Conservation (phyloP, 37 sponge, comb jelly and placozoan genomes). For the Axinella damicornis region DNA sequence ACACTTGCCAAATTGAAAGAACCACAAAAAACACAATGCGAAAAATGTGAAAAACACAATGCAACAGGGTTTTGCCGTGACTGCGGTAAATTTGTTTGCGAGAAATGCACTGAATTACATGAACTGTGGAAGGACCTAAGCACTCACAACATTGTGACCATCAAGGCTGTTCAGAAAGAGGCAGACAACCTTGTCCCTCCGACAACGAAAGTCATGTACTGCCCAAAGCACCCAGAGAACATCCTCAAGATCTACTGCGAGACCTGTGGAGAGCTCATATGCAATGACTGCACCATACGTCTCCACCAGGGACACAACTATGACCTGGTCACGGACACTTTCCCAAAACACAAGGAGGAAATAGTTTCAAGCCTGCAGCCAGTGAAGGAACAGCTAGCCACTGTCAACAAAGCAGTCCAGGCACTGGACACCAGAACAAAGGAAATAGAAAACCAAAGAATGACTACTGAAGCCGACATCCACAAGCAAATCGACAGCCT, state of each 20-base stretch:
- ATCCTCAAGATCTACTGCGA: constrained; percentile 45
- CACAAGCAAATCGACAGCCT: neutral
- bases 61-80: constrained; percentile 26
- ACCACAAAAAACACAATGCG: constrained; percentile 13
- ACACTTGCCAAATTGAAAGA: neutral
- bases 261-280: constrained; percentile 44
- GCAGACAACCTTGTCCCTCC: neutral
- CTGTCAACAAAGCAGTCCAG: neutral
- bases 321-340: constrained; percentile 18
- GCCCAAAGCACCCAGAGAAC: constrained; percentile 4
- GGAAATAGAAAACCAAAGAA: neutral
- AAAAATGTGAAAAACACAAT: constrained; percentile 9
- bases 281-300: constrained; percentile 29
- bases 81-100: constrained; percentile 37
- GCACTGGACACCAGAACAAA: neutral
- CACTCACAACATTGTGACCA: neutral
- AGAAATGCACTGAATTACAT: constrained; percentile 17
- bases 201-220: neutral
- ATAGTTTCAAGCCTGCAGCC: constrained; percentile 9
- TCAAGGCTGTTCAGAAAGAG: neutral
- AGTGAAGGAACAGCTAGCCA: constrained; percentile 11
- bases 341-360: constrained; percentile 7
- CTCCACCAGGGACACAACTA: constrained; percentile 38
- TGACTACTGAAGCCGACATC: neutral
- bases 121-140: constrained; percentile 1